These are phyloP conservation scores for Xestia rhomboidea DNA, from an alignment of 2,888 invertebrate species.

Conservation along the genomic window DNA sequence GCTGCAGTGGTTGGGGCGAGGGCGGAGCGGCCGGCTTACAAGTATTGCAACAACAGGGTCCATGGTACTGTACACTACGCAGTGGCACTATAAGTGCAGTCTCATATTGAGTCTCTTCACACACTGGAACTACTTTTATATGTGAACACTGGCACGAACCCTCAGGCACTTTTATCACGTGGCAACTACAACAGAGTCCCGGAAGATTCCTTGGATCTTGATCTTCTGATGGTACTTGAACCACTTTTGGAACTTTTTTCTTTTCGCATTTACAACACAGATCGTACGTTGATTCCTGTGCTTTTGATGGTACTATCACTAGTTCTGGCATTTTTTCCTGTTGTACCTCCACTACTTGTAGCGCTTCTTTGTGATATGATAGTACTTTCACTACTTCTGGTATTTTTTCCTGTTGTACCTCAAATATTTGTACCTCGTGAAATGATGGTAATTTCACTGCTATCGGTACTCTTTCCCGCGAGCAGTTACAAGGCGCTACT, in stretches of 20 bases:
- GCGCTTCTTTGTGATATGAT: background rate
- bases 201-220: background rate
- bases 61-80: background rate
- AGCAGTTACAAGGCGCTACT: slow-evolving; percentile 1
- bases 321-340: background rate
- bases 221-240: slow-evolving; percentile 11
- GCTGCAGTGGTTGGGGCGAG: background rate
- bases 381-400: background rate
- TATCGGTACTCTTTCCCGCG: background rate
- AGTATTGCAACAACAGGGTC: slow-evolving; percentile 27
- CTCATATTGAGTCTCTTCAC: slow-evolving; percentile 57
- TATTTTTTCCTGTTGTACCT: background rate
- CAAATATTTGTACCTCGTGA: background rate
- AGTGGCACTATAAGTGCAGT: background rate
- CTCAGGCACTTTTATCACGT: slow-evolving; percentile 22
- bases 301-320: background rate
- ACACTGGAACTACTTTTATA: slow-evolving; percentile 31
- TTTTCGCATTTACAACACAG: background rate
- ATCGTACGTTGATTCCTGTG: background rate
- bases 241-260: background rate
- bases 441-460: background rate
- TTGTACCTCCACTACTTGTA: background rate
- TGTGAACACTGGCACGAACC: slow-evolving; percentile 66
- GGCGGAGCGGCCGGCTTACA: background rate
- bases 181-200: slow-evolving; percentile 16